phyloP scores from a whole-genome alignment of 2,888 invertebrate species.

The Lobophora halterata region DNA sequence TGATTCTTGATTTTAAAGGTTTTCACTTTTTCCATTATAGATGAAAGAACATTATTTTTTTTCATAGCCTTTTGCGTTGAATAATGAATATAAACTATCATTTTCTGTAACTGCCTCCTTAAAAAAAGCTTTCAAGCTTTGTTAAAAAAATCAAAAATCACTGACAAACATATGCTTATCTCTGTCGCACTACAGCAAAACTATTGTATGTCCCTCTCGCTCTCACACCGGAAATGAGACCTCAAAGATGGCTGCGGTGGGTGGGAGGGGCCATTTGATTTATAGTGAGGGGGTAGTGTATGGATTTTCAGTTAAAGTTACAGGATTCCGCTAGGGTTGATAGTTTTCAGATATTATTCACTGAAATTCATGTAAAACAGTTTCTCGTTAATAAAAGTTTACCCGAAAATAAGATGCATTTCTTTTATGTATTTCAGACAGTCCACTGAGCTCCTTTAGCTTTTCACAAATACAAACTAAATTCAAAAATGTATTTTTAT shows the following conservation, averaged over 20 bases:
- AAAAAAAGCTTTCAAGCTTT: constrained; percentile 4
- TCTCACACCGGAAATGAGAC: constrained; percentile 68
- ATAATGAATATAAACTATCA: too few species aligned
- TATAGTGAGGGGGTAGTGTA: constrained; percentile 55
- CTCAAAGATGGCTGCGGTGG: constrained; percentile 78
- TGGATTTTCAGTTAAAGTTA: constrained; percentile 35
- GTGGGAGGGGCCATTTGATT: constrained; percentile 75
- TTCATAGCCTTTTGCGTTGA: too few species aligned
- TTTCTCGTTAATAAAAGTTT: too few species aligned
- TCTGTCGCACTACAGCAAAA: constrained; percentile 37
- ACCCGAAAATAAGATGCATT: too few species aligned
- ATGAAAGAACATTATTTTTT: too few species aligned
- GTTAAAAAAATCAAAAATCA: constrained; percentile 41
- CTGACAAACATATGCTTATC: constrained; percentile 36
- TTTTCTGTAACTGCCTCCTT: too few species aligned
- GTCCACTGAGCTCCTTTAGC: too few species aligned
- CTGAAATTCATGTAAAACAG: not conserved
- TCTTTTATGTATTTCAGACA: too few species aligned
- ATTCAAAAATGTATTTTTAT: too few species aligned
- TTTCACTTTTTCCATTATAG: too few species aligned
- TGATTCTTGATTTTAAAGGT: too few species aligned
- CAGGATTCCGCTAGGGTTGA: constrained; percentile 26
- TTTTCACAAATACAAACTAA: too few species aligned
- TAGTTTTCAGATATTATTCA: constrained; percentile 15
- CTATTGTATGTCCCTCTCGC: constrained; percentile 42